phyloP scores from a whole-genome alignment of 2,797 vertebrate genomes.

The Myotis vivesi region DNA sequence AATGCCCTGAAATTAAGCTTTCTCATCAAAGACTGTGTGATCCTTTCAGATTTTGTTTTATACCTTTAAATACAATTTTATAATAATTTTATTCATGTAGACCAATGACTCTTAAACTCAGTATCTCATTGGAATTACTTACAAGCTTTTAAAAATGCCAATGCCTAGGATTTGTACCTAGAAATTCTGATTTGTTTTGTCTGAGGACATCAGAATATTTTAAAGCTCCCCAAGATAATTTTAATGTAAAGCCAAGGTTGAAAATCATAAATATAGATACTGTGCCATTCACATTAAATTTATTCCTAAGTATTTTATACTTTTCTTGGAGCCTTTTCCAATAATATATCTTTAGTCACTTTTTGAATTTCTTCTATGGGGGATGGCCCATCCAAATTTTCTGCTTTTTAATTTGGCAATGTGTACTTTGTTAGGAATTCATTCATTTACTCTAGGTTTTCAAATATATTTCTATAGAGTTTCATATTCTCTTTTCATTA shows the following conservation, averaged over 20 bases:
- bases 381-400: neutral
- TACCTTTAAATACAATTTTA: neutral
- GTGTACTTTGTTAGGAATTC: neutral
- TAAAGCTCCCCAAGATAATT: neutral
- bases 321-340: neutral
- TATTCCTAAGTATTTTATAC: neutral
- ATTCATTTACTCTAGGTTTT: neutral
- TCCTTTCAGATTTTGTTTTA: constrained; percentile 9
- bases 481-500: neutral
- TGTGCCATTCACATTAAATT: neutral
- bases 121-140: neutral
- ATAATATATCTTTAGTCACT: neutral
- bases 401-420: neutral
- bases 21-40: neutral
- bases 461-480: neutral
- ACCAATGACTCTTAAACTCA: neutral
- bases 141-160: neutral
- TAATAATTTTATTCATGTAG: neutral
- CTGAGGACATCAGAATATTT: neutral
- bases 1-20: neutral
- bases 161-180: neutral
- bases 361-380: neutral
- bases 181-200: neutral
- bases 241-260: neutral
- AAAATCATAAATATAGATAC: neutral